phyloP scores from a whole-genome alignment of 2,888 invertebrate species.

The Geophilus truncorum region DNA sequence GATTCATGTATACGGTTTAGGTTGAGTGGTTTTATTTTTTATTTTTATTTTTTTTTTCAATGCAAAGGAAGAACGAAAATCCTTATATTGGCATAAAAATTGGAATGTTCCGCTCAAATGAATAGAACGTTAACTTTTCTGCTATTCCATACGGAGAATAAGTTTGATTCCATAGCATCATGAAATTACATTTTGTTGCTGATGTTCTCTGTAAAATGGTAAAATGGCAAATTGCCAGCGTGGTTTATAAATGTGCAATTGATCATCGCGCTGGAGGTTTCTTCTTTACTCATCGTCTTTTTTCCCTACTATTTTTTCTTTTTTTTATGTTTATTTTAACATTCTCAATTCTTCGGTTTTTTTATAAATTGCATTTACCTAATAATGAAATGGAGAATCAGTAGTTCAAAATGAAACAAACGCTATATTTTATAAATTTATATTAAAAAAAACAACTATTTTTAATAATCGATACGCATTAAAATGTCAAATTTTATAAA shows the following conservation, averaged over 20 bases:
- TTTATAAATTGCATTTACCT: no score
- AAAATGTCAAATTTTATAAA: no score
- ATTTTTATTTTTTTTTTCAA: not conserved
- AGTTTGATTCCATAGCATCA: not conserved
- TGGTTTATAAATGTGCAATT: conserved; percentile 7
- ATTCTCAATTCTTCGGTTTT: no score
- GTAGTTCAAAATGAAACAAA: no score
- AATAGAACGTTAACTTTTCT: not conserved
- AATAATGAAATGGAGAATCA: no score
- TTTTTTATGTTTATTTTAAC: no score
- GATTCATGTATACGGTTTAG: not conserved
- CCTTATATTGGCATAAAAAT: not conserved
- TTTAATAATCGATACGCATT: no score
- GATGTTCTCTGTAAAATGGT: not conserved
- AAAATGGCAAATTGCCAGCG: conserved; percentile 8
- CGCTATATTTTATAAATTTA: no score
- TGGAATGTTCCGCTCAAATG: not conserved
- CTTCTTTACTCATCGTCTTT: no score
- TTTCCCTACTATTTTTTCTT: no score
- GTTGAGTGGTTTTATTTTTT: not conserved
- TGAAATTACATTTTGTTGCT: conserved; percentile 21
- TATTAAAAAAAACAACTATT: no score
- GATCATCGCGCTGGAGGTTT: not conserved
- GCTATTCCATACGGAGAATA: not conserved
- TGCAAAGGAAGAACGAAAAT: not conserved